Evolutionary conservation across 2,797 vertebrate genomes (phyloP).

Genomic region (Naso thynnoides): DNA sequence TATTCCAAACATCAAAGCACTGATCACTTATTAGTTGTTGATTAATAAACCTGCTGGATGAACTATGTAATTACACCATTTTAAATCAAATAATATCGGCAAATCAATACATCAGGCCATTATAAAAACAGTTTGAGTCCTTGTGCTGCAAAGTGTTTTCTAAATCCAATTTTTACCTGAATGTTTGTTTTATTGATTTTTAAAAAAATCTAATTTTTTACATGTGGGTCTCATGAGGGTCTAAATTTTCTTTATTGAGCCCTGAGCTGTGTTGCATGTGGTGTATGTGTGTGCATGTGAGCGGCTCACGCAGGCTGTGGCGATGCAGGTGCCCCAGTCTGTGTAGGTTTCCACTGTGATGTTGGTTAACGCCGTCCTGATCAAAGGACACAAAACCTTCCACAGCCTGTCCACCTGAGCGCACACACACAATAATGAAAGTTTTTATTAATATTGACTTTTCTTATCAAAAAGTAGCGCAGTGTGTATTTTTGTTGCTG

Average conservation of each 20-base stretch:
- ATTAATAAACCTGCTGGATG: too few relatives aligned
- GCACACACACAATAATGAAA: slow-evolving; percentile 64
- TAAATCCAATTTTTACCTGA: slow-evolving; percentile 15
- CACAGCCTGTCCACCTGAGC: slow-evolving; percentile 92
- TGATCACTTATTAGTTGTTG: too few relatives aligned
- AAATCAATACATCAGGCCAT: too few relatives aligned
- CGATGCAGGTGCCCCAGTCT: slow-evolving; percentile 95
- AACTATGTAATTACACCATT: too few relatives aligned
- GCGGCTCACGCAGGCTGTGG: slow-evolving; percentile 87
- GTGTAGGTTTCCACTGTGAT: slow-evolving; percentile 96
- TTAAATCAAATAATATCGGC: too few relatives aligned
- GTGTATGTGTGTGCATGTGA: slow-evolving; percentile 29
- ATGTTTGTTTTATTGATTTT: slow-evolving; percentile 29
- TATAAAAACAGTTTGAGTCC: background rate
- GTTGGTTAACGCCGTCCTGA: slow-evolving; percentile 92
- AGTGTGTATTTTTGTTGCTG: slow-evolving; percentile 20
- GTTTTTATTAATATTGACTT: slow-evolving; percentile 76
- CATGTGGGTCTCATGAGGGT: too few relatives aligned
- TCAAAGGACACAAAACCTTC: slow-evolving; percentile 92
- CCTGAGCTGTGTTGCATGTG: background rate
- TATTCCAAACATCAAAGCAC: too few relatives aligned
- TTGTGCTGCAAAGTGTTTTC: slow-evolving; percentile 13
- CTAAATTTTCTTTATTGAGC: background rate
- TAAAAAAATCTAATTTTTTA: slow-evolving; percentile 12
- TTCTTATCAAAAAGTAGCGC: slow-evolving; percentile 64